phyloP scores from a whole-genome alignment of 1,140 invertebrate genomes.

The Drosophila willistoni region DNA sequence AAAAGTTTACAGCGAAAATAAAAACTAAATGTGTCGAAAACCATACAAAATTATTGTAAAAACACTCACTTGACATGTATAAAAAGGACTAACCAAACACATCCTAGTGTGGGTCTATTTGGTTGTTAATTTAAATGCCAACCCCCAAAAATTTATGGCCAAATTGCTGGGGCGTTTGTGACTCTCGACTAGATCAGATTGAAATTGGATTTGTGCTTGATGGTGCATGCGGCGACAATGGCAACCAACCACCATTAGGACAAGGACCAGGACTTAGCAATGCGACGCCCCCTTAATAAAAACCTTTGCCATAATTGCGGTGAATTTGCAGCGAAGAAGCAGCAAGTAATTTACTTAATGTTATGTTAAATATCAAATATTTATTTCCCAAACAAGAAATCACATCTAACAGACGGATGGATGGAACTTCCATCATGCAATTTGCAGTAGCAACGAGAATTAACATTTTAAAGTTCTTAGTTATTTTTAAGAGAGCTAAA shows the following conservation, averaged over 20 bases:
- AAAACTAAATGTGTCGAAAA: constrained; percentile 78
- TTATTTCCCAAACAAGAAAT: not conserved
- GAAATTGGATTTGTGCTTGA: constrained; percentile 70
- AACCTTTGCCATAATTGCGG: not conserved
- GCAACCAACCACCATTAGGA: constrained; percentile 28
- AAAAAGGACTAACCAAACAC: not conserved
- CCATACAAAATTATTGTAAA: constrained; percentile 14
- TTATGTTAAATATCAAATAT: not conserved
- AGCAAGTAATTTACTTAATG: not conserved
- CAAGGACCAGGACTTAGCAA: not conserved
- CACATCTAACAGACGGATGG: no score
- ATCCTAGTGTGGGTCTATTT: constrained; percentile 2
- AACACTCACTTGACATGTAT: not conserved
- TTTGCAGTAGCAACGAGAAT: no score
- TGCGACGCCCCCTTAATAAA: constrained; percentile 17
- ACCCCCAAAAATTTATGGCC: not conserved
- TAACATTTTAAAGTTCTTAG: no score
- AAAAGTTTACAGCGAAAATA: constrained; percentile 76
- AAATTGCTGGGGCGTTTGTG: constrained; percentile 4
- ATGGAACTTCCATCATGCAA: no score
- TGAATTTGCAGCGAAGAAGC: not conserved
- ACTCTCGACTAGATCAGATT: constrained; percentile 36
- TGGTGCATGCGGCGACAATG: constrained; percentile 60
- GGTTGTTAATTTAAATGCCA: constrained; percentile 24
- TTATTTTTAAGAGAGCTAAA: no score